A percentile compares a stretch with the other conserved stretches of the same genome.
Conservation (phyloP, 2,113 vertebrate genomes). For the Mohoua ochrocephala region DNA sequence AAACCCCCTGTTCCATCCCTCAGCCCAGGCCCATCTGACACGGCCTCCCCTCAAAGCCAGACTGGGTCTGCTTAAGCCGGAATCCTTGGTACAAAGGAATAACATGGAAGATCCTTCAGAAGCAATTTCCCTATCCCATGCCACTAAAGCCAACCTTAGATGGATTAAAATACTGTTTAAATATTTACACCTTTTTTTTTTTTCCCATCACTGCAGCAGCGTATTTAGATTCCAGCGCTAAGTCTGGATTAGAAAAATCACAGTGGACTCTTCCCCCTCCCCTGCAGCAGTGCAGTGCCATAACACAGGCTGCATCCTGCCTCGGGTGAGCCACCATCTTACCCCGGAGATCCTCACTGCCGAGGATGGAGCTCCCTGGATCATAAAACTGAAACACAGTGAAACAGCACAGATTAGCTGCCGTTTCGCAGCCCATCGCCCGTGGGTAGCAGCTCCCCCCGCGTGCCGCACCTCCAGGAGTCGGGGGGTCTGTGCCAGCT, state of each 20-base stretch:
- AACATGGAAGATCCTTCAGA: background rate
- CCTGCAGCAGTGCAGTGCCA: background rate
- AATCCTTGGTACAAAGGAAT: background rate
- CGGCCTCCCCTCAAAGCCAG: background rate
- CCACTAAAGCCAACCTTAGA: background rate
- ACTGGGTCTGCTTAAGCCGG: background rate
- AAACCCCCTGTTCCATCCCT: background rate
- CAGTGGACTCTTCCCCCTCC: background rate
- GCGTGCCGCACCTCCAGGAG: slow-evolving; percentile 62
- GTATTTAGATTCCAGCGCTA: background rate
- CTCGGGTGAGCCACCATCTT: background rate
- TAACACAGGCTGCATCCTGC: background rate
- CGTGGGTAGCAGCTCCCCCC: accelerated
- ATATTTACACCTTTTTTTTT: background rate
- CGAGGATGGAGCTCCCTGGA: slow-evolving; percentile 67
- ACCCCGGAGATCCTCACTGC: slow-evolving; percentile 76
- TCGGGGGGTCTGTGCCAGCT: slow-evolving; percentile 67
- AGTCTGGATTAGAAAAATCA: background rate
- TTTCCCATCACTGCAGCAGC: background rate
- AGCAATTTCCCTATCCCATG: background rate
- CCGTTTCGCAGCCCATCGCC: accelerated
- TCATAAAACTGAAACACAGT: slow-evolving; percentile 76
- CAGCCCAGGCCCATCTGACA: accelerated
- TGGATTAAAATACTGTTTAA: background rate
- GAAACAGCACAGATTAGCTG: accelerated